Conservation (phyloP, 2,888 invertebrate genomes). For the Dinocampus coccinellae region DNA sequence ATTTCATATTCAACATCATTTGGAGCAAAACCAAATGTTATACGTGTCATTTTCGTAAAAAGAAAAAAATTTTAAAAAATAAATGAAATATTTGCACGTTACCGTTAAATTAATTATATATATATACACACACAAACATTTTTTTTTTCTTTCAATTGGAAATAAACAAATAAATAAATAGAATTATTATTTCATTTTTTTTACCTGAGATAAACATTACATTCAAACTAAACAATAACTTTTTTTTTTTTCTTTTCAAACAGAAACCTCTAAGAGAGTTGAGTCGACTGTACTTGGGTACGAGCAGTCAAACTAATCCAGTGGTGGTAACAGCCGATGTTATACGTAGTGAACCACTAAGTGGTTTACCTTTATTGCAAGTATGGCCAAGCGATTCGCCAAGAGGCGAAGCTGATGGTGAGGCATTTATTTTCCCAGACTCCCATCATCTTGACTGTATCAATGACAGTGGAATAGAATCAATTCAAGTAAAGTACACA, state of each 20-base stretch:
- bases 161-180: too few relatives aligned
- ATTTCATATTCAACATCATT: background rate
- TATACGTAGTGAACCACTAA: constrained; percentile 56
- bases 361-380: constrained; percentile 70
- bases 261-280: constrained; percentile 70
- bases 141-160: too few relatives aligned
- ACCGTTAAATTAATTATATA: too few relatives aligned
- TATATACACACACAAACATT: too few relatives aligned
- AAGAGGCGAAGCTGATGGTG: constrained; percentile 77
- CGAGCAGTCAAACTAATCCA: constrained; percentile 53
- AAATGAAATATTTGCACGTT: too few relatives aligned
- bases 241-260: background rate
- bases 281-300: constrained; percentile 65
- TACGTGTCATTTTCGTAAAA: too few relatives aligned
- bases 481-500: constrained; percentile 74
- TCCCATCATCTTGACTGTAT: constrained; percentile 60
- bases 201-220: too few relatives aligned
- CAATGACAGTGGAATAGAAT: constrained; percentile 81
- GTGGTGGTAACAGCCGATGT: constrained; percentile 46
- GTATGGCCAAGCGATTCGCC: constrained; percentile 84
- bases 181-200: too few relatives aligned
- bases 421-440: constrained; percentile 78
- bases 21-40: too few relatives aligned
- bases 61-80: too few relatives aligned
- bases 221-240: too few relatives aligned